phyloP scores from a whole-genome alignment of 2,888 invertebrate species.

The Cecidostiba fungosa region DNA sequence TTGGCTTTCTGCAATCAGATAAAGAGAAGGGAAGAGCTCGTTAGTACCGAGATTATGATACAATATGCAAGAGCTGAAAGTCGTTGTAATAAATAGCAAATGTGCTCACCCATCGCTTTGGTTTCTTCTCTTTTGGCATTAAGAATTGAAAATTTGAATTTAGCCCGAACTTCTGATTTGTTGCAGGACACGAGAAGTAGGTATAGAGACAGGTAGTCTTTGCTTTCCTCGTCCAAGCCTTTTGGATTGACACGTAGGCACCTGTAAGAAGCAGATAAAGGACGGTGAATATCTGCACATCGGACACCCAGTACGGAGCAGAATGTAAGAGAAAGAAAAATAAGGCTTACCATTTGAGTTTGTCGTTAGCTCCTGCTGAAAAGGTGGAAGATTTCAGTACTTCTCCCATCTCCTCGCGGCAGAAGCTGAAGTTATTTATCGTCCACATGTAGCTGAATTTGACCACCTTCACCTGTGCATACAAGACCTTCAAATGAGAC shows the following conservation, averaged over 20 bases:
- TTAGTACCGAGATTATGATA: neutral
- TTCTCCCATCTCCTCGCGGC: constrained; percentile 99
- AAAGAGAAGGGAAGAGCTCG: neutral
- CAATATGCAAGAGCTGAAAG: neutral
- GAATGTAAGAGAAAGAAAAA: neutral
- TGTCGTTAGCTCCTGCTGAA: constrained; percentile 99
- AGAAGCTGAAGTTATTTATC: constrained; percentile 99
- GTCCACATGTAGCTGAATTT: constrained; percentile 99
- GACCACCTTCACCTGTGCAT: constrained; percentile 97
- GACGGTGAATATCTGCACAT: neutral
- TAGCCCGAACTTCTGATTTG: constrained; percentile 99
- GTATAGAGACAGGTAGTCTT: constrained; percentile 99
- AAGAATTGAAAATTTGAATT: constrained; percentile 99
- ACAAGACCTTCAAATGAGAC: constrained; percentile 78
- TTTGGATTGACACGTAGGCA: constrained; percentile 99
- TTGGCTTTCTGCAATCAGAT: constrained; percentile 85
- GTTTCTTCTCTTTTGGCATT: constrained; percentile 99
- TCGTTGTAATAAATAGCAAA: neutral
- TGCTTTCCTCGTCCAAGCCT: constrained; percentile 99
- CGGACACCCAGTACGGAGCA: neutral
- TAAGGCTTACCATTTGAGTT: constrained; percentile 95
- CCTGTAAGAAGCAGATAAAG: constrained; percentile 81
- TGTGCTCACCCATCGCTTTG: constrained; percentile 96
- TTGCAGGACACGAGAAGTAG: constrained; percentile 99
- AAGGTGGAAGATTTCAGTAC: constrained; percentile 99